Conservation (phyloP, 2,113 vertebrate genomes). For the Mesembrinibis cayennensis region DNA sequence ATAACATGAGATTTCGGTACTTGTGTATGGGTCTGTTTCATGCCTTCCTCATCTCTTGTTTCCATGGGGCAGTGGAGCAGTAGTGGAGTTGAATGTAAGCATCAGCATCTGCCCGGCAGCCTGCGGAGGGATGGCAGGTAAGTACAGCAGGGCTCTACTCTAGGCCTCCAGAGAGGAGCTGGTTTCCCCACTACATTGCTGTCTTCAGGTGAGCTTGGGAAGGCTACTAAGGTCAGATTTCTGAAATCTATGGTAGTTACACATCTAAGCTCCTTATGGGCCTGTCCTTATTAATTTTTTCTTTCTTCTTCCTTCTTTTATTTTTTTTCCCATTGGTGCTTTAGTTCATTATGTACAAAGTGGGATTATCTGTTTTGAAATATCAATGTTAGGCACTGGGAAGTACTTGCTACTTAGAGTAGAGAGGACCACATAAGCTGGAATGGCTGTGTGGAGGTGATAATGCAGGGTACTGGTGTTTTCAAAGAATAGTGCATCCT, state of each 20-base stretch:
- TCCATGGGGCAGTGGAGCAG: neutral
- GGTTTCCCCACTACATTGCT: neutral
- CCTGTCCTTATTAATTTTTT: neutral
- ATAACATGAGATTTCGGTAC: neutral
- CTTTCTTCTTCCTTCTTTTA: too few relatives aligned
- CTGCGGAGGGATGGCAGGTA: neutral
- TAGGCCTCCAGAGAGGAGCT: neutral
- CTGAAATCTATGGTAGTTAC: neutral
- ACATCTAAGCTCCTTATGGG: neutral
- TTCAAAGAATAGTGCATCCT: neutral
- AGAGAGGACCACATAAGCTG: neutral
- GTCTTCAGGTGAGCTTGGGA: neutral
- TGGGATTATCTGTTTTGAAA: neutral
- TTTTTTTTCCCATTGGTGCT: neutral
- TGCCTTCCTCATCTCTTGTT: neutral
- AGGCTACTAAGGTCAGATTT: neutral
- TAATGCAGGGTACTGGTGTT: neutral
- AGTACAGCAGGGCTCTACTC: neutral
- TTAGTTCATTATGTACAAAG: neutral
- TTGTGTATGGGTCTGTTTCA: accelerated
- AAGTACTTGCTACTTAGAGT: neutral
- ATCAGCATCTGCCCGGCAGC: neutral
- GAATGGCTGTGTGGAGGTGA: neutral
- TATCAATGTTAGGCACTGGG: neutral
- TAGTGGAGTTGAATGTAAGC: neutral